A percentile compares a stretch with the other conserved stretches of the same genome.
phyloP scores from a whole-genome alignment of 1,140 invertebrate genomes.

The Drosophila nasuta region DNA sequence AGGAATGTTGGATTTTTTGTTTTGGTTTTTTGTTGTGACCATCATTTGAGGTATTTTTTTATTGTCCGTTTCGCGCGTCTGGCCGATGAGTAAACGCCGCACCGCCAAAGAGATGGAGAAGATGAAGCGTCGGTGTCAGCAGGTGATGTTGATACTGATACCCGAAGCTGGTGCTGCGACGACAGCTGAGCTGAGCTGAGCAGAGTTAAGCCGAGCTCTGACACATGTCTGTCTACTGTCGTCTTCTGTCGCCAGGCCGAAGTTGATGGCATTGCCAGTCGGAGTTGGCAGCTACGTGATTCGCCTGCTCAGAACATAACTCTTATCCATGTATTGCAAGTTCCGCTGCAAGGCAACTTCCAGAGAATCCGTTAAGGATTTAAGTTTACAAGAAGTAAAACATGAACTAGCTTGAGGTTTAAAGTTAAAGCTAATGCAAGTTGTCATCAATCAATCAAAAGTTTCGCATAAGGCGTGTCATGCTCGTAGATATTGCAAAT shows the following conservation, averaged over 20 bases:
- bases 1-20: conserved; percentile 11
- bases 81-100: conserved; percentile 72
- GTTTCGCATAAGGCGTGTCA: not conserved
- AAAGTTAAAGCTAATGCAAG: no score
- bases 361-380: conserved; percentile 62
- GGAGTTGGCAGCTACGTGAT: conserved; percentile 67
- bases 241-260: conserved; percentile 20
- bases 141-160: conserved; percentile 62
- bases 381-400: conserved; percentile 7
- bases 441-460: conserved; percentile 13
- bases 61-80: conserved; percentile 61
- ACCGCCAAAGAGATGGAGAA: conserved; percentile 73
- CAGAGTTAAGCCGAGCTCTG: conserved; percentile 39
- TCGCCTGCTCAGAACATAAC: conserved; percentile 55
- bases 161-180: conserved; percentile 29
- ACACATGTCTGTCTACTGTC: conserved; percentile 20
- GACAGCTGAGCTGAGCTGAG: conserved; percentile 46
- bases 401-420: not conserved
- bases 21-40: conserved; percentile 48
- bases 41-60: conserved; percentile 59
- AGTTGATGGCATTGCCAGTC: conserved; percentile 45
- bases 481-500: not conserved
- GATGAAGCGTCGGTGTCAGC: conserved; percentile 70
- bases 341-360: conserved; percentile 56
- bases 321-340: conserved; percentile 42